Base-by-base conservation (phyloP, 1,140 invertebrate species). In the Drosophila sucinea region DNA sequence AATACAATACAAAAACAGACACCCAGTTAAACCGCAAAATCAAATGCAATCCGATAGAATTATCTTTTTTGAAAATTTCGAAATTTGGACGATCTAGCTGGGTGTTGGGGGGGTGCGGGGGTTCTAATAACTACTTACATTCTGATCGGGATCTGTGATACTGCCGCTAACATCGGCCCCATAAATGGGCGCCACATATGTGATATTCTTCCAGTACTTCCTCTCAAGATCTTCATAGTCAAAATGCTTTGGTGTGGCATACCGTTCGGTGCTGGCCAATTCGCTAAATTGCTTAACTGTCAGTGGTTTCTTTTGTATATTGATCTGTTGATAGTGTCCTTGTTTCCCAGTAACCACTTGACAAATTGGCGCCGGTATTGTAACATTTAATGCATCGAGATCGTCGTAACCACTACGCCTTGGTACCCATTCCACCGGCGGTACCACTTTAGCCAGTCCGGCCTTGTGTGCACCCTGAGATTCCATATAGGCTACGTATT, bases 151-250 rank as follows among this genome's bases (percentile, higher is more conserved):
- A 93, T 99, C 99, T 44, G 98, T 99, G 1, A 99, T 94, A 33
- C 96, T 96, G 1, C 99, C 99, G 56, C 97, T 98, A 0, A 99
- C 98, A 94, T 99, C 98, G n/a, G 98, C 98, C 0, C 98, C 98
- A 92, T 99, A 99, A 73, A 99, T 98, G 0, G 98, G 97, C 1
- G 97, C 95, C 23, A 97, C 95, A 81, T 97, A 98, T 0, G 96
- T 97, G 3, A 99, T 96, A 87, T 98, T 98, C 77, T 99, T 99
- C 98, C 98, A 99, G 91, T 99, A 99, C 89, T 98, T 99, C 25
- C 98, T 93, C 91, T 99, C 98, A n/a, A 99, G 92, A 91, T 99
- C 98, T 85, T 99, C 98, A 92, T 96, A 98, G 89, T 98, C 97
- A 78, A 96, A 96, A 92, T 98, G 97, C 55, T 93, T 94, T 2